These are phyloP conservation scores for Erebia epiphron DNA, from an alignment of 2,888 invertebrate genomes.

Conservation along the genomic window DNA sequence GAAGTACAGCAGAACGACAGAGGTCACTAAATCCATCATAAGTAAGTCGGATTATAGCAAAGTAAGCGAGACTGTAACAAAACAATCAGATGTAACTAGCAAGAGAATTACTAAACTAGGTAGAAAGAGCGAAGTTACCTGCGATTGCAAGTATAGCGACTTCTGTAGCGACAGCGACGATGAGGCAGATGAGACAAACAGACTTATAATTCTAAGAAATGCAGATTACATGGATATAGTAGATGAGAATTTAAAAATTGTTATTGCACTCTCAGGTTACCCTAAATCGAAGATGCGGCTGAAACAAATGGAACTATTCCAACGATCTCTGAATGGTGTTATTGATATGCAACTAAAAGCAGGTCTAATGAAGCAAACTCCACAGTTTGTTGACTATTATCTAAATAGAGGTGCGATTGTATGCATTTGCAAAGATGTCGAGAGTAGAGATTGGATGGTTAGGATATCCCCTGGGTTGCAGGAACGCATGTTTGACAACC, in stretches of 20 bases:
- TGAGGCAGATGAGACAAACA: constrained; percentile 65
- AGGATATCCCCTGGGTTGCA: constrained; percentile 68
- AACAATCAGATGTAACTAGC: constrained; percentile 54
- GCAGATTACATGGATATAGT: constrained; percentile 68
- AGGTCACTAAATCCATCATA: constrained; percentile 41
- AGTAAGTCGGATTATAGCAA: constrained; percentile 56
- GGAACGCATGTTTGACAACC: constrained; percentile 64
- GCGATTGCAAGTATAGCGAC: constrained; percentile 62
- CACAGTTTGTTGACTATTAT: constrained; percentile 69
- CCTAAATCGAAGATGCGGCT: constrained; percentile 70
- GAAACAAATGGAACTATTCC: constrained; percentile 65
- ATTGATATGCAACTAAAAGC: constrained; percentile 71
- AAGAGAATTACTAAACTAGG: constrained; percentile 44
- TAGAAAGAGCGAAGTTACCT: constrained; percentile 53
- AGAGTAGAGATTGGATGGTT: constrained; percentile 71
- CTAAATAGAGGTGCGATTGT: constrained; percentile 71
- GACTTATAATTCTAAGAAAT: constrained; percentile 63
- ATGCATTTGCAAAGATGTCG: constrained; percentile 68
- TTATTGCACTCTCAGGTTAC: constrained; percentile 67
- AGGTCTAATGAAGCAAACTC: constrained; percentile 61
- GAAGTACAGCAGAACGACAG: constrained; percentile 43
- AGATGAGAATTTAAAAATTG: constrained; percentile 64
- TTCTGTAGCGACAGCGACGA: constrained; percentile 64
- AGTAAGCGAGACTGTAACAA: constrained; percentile 48
- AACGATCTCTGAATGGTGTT: constrained; percentile 60